Percentiles rank a stretch among this genome's conserved stretches.
Conservation (phyloP, 1,140 invertebrate genomes). For the Coenobita brevimanus region DNA sequence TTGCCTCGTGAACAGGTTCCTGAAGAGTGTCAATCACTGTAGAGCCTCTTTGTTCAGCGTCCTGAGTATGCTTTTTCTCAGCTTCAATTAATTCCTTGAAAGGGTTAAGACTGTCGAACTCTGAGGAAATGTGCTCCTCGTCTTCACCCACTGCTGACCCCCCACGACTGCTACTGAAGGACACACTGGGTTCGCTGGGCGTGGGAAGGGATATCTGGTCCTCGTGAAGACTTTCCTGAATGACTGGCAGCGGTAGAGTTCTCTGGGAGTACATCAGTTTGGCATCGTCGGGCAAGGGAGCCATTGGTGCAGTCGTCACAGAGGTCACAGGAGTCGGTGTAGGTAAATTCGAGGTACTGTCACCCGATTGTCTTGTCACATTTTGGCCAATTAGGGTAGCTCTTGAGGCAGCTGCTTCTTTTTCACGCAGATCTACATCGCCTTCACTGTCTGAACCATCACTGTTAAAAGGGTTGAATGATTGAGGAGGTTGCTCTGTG, state of each 20-base stretch:
- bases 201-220: slow-evolving; percentile 40
- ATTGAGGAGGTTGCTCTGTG: background rate
- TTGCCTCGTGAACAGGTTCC: background rate
- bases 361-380: background rate
- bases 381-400: background rate
- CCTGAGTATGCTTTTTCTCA: slow-evolving; percentile 1
- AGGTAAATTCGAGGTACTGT: background rate
- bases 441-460: no score
- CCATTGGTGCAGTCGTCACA: slow-evolving; percentile 38
- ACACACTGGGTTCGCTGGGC: slow-evolving; percentile 23
- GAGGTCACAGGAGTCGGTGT: slow-evolving; percentile 26
- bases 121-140: slow-evolving; percentile 42
- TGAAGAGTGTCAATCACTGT: background rate
- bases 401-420: background rate
- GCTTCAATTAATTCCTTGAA: slow-evolving; percentile 44
- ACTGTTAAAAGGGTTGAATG: background rate
- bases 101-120: slow-evolving; percentile 66
- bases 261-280: slow-evolving; percentile 18
- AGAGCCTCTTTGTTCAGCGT: background rate
- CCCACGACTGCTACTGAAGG: slow-evolving; percentile 32
- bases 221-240: slow-evolving; percentile 43
- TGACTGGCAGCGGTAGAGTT: slow-evolving; percentile 48
- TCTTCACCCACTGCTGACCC: slow-evolving; percentile 22
- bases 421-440: background rate
- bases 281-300: slow-evolving; percentile 7